Conservation (phyloP, 2,888 invertebrate genomes). For the Ametastegia equiseti region DNA sequence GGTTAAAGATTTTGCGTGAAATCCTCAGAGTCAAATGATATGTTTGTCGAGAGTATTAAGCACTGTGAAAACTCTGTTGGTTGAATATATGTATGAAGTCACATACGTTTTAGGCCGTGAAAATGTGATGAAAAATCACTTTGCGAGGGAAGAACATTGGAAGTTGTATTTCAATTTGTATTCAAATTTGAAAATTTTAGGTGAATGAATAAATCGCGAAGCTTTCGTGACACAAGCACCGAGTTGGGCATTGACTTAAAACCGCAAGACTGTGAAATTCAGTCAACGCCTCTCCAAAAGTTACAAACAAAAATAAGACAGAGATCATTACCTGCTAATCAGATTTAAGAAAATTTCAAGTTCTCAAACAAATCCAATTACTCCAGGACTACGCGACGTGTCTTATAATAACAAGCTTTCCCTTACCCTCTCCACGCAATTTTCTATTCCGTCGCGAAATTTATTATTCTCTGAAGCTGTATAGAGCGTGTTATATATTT, state of each 20-base stretch:
- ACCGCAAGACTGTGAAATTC: not conserved
- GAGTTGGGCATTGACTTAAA: not conserved
- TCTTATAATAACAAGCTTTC: conserved; percentile 39
- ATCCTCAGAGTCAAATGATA: not conserved
- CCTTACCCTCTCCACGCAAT: not conserved
- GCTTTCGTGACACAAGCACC: not conserved
- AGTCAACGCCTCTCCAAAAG: not conserved
- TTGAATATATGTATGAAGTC: too few relatives aligned
- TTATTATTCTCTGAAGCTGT: conserved; percentile 46
- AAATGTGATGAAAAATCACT: too few relatives aligned
- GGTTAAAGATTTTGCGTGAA: not conserved
- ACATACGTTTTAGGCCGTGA: too few relatives aligned
- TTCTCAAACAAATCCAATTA: conserved; percentile 45
- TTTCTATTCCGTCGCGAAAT: conserved; percentile 43
- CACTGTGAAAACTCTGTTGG: not conserved
- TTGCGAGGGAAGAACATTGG: not conserved
- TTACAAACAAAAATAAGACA: not conserved
- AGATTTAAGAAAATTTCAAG: conserved; percentile 22
- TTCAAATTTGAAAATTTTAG: not conserved
- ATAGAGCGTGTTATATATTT: conserved; percentile 38
- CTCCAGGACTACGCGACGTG: conserved; percentile 2
- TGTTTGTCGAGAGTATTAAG: not conserved
- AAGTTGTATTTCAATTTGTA: not conserved
- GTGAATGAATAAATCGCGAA: not conserved
- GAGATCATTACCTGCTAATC: not conserved